phyloP scores from a whole-genome alignment of 2,113 vertebrate species.

The Cnemophilus loriae region DNA sequence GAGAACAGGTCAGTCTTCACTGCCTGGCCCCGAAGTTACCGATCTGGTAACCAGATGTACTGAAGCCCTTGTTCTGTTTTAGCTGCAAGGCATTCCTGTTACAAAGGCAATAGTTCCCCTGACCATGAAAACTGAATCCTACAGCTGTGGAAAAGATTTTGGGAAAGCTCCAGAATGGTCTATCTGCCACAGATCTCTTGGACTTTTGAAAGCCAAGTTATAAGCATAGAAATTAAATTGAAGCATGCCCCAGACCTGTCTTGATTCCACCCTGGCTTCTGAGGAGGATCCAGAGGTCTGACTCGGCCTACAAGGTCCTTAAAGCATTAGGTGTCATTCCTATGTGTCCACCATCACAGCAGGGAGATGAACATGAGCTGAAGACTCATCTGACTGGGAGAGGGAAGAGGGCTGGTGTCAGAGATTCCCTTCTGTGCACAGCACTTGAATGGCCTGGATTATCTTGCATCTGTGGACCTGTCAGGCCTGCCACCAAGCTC shows the following conservation, averaged over 20 bases:
- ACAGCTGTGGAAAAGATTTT: neutral
- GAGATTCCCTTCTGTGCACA: neutral
- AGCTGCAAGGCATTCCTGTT: neutral
- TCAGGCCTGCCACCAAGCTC: neutral
- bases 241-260: neutral
- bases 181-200: neutral
- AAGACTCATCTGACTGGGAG: neutral
- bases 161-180: neutral
- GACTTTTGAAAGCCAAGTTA: neutral
- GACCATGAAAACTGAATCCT: neutral
- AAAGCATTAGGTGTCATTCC: rapidly evolving
- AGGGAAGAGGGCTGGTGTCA: neutral
- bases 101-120: neutral
- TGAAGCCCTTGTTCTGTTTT: neutral
- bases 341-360: neutral
- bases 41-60: neutral
- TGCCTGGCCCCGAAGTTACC: neutral
- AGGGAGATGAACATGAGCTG: neutral
- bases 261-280: neutral
- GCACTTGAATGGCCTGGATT: neutral
- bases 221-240: neutral
- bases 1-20: neutral
- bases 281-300: neutral
- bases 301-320: neutral
- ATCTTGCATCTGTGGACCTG: neutral